These are phyloP conservation scores for Orgyia antiqua DNA, from an alignment of 2,888 invertebrate genomes.

Conservation along the genomic window DNA sequence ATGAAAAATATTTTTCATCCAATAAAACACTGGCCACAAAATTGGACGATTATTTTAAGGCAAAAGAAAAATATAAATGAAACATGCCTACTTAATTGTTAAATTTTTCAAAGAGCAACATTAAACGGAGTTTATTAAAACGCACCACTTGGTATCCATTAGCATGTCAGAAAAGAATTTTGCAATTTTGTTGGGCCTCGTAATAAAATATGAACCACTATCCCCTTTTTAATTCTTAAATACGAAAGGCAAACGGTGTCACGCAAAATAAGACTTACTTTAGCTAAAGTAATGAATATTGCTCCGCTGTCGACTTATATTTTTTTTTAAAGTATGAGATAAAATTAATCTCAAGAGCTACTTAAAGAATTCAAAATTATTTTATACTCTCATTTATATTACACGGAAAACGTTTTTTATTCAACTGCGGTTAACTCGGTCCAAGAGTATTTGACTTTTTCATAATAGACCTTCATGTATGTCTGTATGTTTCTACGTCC, in stretches of 20 bases:
- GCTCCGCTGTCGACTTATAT: conserved; percentile 35
- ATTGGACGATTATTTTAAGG: too few species aligned
- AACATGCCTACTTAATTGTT: too few species aligned
- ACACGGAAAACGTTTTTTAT: too few species aligned
- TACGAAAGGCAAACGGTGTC: conserved; percentile 55
- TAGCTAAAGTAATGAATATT: conserved; percentile 57
- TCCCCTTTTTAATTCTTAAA: conserved; percentile 48
- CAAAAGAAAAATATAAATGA: too few species aligned
- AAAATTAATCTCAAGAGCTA: conserved; percentile 34
- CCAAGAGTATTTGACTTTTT: too few species aligned
- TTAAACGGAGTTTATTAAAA: conserved; percentile 18
- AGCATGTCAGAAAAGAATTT: conserved; percentile 27
- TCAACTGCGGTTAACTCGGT: too few species aligned
- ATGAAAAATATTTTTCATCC: too few species aligned
- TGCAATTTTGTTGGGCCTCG: conserved; percentile 40
- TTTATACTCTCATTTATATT: conserved; percentile 27
- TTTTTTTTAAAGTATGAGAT: conserved; percentile 44
- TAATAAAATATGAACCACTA: conserved; percentile 39
- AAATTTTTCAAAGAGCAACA: conserved; percentile 14
- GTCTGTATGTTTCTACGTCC: too few species aligned
- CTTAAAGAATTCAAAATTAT: conserved; percentile 24
- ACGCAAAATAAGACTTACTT: conserved; percentile 66
- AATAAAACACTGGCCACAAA: too few species aligned
- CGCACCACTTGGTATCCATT: conserved; percentile 22
- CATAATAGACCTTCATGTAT: too few species aligned